Evolutionary conservation across 2,113 vertebrate species (phyloP), one percentile per base, ranked within the genome.

Genomic region (Microtus oregoni): DNA sequence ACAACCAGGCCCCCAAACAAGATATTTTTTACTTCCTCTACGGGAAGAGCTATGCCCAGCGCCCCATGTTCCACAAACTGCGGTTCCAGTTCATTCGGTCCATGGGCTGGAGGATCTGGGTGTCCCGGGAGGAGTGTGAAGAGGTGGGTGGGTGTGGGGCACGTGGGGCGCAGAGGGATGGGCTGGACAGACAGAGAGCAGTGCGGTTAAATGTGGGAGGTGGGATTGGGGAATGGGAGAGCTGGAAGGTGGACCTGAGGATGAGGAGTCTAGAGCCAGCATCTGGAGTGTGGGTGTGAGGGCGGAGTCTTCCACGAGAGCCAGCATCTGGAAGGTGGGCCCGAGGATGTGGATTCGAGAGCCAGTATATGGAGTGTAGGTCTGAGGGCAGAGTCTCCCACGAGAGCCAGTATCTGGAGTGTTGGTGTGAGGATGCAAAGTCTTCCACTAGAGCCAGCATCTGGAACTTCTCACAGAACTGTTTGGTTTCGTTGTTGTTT

Each of bases 61-160:
- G 75, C 22, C 75, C 89, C 32, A 11, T 68, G 61, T 90, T 90
- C 75, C 89, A 90, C 61, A 90, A 52, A 52, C 38, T 90, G 12
- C 73, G 89, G 30, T 78, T 77, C 41, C 89, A 90, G 32, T 50
- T 78, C 58, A 52, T 90, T 44, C 41, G 75, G 13, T 67, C 75
- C 61, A 79, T 90, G 89, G 32, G 5, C 89, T 90, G 89, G 89
- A 90, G 24, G 75, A 67, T 38, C 44, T 65, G 58, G 89, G 89
- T 90, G 83, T 97, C 82, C 26, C n/a, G 0, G 8, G 86, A 96
- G 32, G 96, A 98, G 63, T 97, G 95, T 32, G 94, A 96, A 32
- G 55, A 97, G 93, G 96, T 96, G 32, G 9, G 76, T 95, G 32
- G 24, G 14, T 52, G 47, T 1, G 17, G 24, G 19, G 14, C 15